A percentile compares a stretch with the other conserved stretches of the same genome.
phyloP scores from a whole-genome alignment of 2,113 vertebrate genomes.

The Saguinus midas region DNA sequence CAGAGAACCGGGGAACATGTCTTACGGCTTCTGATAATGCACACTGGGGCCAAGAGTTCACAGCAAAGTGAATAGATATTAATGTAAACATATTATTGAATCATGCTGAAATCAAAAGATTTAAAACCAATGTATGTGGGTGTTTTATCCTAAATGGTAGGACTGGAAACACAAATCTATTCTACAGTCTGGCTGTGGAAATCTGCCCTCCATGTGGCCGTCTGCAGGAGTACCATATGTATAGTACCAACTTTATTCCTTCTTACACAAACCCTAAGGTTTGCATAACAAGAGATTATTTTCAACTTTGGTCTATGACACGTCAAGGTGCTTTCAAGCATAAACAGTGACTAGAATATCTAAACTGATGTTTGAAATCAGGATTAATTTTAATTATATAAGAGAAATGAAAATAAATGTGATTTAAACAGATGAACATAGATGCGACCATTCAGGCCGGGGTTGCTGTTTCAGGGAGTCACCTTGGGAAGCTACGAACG shows the following conservation, averaged over 20 bases:
- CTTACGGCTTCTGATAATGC: not conserved
- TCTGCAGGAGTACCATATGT: not conserved
- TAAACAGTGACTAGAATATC: not conserved
- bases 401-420: not conserved
- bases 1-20: not conserved
- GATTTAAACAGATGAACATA: not conserved
- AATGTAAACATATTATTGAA: constrained; percentile 2
- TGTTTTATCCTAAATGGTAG: constrained; percentile 40
- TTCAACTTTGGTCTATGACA: not conserved
- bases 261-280: not conserved
- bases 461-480: not conserved
- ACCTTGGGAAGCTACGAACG: not conserved
- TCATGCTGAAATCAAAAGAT: not conserved
- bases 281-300: not conserved
- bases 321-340: not conserved
- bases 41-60: not conserved
- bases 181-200: not conserved
- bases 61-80: not conserved
- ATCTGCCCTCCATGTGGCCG: not conserved
- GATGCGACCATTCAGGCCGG: not conserved
- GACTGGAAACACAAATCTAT: constrained; percentile 4
- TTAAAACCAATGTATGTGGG: not conserved
- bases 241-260: not conserved
- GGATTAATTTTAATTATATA: constrained; percentile 33
- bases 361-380: constrained; percentile 5